Base-by-base conservation (phyloP, 2,888 invertebrate genomes). In the Cyclophora punctaria region DNA sequence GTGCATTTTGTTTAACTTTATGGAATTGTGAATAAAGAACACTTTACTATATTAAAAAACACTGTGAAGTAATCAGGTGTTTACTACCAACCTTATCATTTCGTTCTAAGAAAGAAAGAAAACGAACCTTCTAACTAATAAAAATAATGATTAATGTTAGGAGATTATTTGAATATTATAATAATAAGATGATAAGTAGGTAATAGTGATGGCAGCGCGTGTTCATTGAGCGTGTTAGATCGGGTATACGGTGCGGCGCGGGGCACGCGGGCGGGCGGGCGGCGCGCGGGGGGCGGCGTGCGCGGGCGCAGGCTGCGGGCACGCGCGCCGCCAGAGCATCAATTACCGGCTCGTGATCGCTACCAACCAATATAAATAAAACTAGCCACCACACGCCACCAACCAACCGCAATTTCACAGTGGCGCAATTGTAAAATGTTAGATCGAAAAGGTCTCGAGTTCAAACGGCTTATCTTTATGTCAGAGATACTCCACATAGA, bases 271-370 rank as follows among this genome's bases (percentile, higher is more conserved):
- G 42, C 42, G 51, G 53, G 62, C 59, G 63, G 59, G 64, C 45
- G 53, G 55, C 45, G 53, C 66, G 71, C 67, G 62, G 57, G 60
- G 62, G 58, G 58, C 59, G 51, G 57, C 58, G 57, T 63, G 66
- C 67, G 59, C 64, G 50, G 56, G 64, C 66, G 70, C 67, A 63
- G 66, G 67, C 63, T 63, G 59, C 58, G 52, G 73, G 78, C 80
- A 75, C 81, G 77, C 80, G 78, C 80, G 71, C 59, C 63, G 59
- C 61, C 63, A 75, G 75, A 76, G 80, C 87, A 87, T 86, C 87
- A 85, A 86, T 88, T 88, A 88, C 82, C 68, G 63, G 73, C 72
- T 85, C 87, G 87, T 86, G 87, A 85, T 77, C 83, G 86, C 87
- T 83, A 80, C 86, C 78, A 73, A 75, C 73, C 77, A 77, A 82